Evolutionary conservation across 2,888 invertebrate genomes (phyloP), one percentile per base, ranked within the genome.

Genomic region (Balanococcus diminutus): DNA sequence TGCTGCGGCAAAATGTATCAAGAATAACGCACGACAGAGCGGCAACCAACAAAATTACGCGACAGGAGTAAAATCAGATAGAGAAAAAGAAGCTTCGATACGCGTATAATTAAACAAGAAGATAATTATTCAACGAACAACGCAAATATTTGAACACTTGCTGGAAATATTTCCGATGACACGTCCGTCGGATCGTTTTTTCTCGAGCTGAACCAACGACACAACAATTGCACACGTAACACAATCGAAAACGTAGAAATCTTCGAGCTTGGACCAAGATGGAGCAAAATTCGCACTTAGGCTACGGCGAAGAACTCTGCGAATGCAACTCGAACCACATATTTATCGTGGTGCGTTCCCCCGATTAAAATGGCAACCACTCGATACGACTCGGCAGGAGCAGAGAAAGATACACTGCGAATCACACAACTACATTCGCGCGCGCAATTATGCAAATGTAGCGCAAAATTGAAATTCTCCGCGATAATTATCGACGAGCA

Each of bases 51-150:
- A 67, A 32, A 79, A 79, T 79, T 36, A 36, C 75, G 36, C 75
- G 36, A 22, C 31, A 72, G 72, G 72, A 72, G 2, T 31, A 9
- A 36, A 36, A 36, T 6, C 8, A 36, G 36, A 36, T 0, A 51
- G 16, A 56, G 22, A 22, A 22, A 56, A 56, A 56, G 11, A 56
- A 56, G 56, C 56, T 46, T 56, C 56, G 56, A 56, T 56, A 56
- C 56, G 56, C 22, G 56, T 22, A 56, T n/a, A 46, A 46, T 46
- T 56, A 56, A 4, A 51, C 2, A 51, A 56, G 11, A 28, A 16
- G 11, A 28, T 11, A 67, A 67, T n/a, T 28, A 67, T 67, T 67
- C 67, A 67, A 67, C 67, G 67, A 67, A 67, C 67, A 67, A 67
- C 67, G 67, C 67, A 67, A 46, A 16, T 9, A 25, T 67, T 67